Evolutionary conservation across 2,888 invertebrate genomes (phyloP), one percentile per base, ranked within the genome.

Genomic region (Homarus gammarus): DNA sequence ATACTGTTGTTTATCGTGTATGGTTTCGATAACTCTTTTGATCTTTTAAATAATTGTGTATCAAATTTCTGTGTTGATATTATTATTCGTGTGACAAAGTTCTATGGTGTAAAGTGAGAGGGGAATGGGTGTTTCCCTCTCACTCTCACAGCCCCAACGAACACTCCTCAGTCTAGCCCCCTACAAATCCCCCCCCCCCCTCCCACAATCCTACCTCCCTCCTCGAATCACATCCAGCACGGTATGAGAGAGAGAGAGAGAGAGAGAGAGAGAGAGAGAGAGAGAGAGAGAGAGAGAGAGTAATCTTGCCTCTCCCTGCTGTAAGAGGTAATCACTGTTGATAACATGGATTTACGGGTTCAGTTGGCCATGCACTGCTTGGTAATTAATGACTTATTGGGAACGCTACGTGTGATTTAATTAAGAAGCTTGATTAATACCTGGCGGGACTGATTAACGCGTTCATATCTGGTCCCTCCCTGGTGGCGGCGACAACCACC

Each of bases 351-450:
- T 83, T 83, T 83, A 83, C n/a, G 83, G 51, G 83, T 31, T 49
- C 68, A 31, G 51, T 70, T 72, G 72, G 18, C 70, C 72, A 83
- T 83, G 51, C 72, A 33, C 61, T 72, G 72, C 72, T 44, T 33
- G 49, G 72, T 83, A 83, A 83, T 83, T 83, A 83, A 72, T 83
- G 83, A 72, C 83, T 51, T 83, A 83, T 72, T 83, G 72, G 75
- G 83, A 70, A 33, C 72, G 51, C 51, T 83, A 33, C 49, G 70
- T 72, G 70, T 44, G 83, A 83, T 72, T 83, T 83, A 83, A 83
- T 83, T 72, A 83, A 72, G 83, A 72, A 83, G 22, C 83, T 83
- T 83, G 83, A 83, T 83, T 83, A 83, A 83, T 83, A 51, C 31
- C 82, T 44, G 10, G 33, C 44, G 44, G 44, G 33, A 44, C 33